Evolutionary conservation across 2,888 invertebrate genomes (phyloP).

Genomic region (Synergus japonicus): DNA sequence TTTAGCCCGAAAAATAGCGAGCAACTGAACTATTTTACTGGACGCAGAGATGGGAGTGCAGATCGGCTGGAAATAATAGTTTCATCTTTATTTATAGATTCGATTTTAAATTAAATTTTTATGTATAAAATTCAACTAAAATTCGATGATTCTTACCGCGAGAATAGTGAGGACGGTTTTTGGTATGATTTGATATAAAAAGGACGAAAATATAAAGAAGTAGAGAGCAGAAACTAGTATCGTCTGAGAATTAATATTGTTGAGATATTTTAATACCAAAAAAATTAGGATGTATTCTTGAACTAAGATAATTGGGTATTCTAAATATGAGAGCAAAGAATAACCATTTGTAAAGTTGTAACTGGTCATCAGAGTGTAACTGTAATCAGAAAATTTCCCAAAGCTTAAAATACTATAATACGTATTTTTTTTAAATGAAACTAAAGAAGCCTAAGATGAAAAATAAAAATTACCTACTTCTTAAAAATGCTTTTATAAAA

Average conservation of each 20-base stretch:
- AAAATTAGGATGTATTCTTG: constrained; percentile 88
- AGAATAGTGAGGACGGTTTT: constrained; percentile 80
- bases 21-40: constrained; percentile 88
- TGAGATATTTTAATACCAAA: constrained; percentile 84
- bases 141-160: constrained; percentile 79
- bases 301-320: constrained; percentile 88
- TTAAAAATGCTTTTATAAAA: constrained; percentile 23
- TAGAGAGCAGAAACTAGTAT: constrained; percentile 73
- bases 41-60: constrained; percentile 90
- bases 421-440: not conserved
- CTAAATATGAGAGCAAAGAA: constrained; percentile 87
- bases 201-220: constrained; percentile 68
- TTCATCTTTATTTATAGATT: not conserved
- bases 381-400: constrained; percentile 76
- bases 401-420: not conserved
- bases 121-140: constrained; percentile 4
- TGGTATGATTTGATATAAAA: constrained; percentile 78
- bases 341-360: constrained; percentile 89
- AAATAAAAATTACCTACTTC: constrained; percentile 9
- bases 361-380: constrained; percentile 88
- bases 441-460: not conserved
- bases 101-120: not conserved
- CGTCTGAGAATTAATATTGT: constrained; percentile 78
- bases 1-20: constrained; percentile 84
- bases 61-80: constrained; percentile 53